phyloP scores from a whole-genome alignment of 2,888 invertebrate species.

The Campaea margaritaria region DNA sequence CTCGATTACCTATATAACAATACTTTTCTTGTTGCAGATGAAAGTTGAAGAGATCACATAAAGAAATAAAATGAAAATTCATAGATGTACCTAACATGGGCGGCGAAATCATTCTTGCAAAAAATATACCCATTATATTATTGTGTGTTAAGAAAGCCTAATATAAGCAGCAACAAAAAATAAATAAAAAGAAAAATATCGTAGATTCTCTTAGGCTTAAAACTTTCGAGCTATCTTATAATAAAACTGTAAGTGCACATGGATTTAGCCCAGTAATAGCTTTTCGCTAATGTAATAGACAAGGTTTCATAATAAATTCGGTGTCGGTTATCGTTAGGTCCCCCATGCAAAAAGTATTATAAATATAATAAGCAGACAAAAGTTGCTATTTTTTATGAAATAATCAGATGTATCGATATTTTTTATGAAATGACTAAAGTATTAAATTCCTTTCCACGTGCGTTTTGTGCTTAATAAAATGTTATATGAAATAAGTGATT shows the following conservation, averaged over 20 bases:
- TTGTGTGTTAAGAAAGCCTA: constrained; percentile 81
- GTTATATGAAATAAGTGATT: constrained; percentile 55
- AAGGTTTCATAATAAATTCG: constrained; percentile 69
- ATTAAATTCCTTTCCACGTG: constrained; percentile 74
- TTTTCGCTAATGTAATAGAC: constrained; percentile 70
- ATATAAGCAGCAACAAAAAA: constrained; percentile 78
- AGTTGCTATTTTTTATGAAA: constrained; percentile 68
- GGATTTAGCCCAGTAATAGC: constrained; percentile 76
- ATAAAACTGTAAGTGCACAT: constrained; percentile 81
- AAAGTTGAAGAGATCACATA: constrained; percentile 82
- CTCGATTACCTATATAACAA: neutral
- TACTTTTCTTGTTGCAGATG: constrained; percentile 71
- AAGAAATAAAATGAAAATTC: constrained; percentile 82
- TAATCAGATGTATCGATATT: constrained; percentile 67
- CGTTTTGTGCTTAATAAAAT: constrained; percentile 67
- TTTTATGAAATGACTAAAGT: constrained; percentile 84
- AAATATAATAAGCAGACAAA: constrained; percentile 62
- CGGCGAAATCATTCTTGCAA: constrained; percentile 77
- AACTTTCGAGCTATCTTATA: constrained; percentile 78
- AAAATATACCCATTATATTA: constrained; percentile 77
- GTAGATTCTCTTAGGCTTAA: constrained; percentile 81
- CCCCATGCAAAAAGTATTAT: constrained; percentile 73
- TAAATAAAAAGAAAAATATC: constrained; percentile 62
- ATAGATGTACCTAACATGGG: constrained; percentile 80
- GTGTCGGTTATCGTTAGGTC: constrained; percentile 64